Percentiles rank a stretch among this genome's conserved stretches.
Evolutionary conservation across 2,888 invertebrate species (phyloP).

Genomic region (Cybosia mesomella): DNA sequence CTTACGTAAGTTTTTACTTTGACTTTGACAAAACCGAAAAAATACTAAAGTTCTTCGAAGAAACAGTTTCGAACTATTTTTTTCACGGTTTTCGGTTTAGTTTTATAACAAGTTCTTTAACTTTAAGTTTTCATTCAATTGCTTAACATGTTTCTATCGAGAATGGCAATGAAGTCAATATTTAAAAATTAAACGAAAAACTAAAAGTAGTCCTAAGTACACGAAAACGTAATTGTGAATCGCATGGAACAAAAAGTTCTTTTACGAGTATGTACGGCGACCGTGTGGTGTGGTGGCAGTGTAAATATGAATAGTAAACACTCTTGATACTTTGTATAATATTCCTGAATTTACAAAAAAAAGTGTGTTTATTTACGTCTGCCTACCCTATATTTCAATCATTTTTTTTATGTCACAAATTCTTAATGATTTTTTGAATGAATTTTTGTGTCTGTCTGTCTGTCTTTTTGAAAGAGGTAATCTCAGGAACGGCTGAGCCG

Average conservation of each 20-base stretch:
- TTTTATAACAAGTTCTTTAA: conserved; percentile 1
- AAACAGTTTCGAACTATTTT: not conserved
- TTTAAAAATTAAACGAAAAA: not conserved
- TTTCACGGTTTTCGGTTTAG: not conserved
- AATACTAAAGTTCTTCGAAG: not conserved
- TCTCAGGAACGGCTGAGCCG: no score
- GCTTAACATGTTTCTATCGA: conserved; percentile 2
- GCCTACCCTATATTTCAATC: no score
- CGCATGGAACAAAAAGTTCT: not conserved
- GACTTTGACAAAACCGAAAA: not conserved
- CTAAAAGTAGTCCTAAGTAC: not conserved
- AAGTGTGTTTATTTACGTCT: no score
- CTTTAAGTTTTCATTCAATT: not conserved
- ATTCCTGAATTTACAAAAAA: no score
- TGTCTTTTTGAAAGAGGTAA: no score
- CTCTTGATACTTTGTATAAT: no score
- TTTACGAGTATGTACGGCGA: no score
- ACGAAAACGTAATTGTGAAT: conserved; percentile 4
- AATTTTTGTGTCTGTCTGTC: no score
- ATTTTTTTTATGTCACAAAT: no score
- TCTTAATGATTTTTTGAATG: no score
- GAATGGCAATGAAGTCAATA: not conserved
- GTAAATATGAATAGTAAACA: no score
- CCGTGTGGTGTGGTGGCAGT: no score
- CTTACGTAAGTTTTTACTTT: not conserved